Conservation (phyloP, 2,113 vertebrate species). For the Platichthys stellatus region DNA sequence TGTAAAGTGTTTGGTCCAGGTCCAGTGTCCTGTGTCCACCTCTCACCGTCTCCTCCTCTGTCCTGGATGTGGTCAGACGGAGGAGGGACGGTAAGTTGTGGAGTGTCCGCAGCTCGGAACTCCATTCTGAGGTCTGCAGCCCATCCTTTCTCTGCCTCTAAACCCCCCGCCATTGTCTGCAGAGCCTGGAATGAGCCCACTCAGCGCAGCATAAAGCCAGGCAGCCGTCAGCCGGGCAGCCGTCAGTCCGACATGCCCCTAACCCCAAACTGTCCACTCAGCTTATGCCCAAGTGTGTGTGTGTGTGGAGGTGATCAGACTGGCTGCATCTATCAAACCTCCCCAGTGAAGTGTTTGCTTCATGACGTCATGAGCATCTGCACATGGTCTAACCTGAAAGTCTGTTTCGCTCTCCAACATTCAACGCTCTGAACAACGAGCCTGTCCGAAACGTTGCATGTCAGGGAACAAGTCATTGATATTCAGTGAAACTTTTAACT, state of each 20-base stretch:
- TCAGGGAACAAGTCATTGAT: background rate
- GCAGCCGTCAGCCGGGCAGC: conserved; percentile 25
- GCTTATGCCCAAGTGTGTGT: conserved; percentile 44
- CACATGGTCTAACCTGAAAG: conserved; percentile 18
- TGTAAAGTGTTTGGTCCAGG: conserved; percentile 1
- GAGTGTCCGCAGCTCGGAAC: conserved; percentile 48
- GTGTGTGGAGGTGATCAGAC: conserved; percentile 31
- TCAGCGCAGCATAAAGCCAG: conserved; percentile 82
- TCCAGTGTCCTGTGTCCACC: conserved; percentile 3
- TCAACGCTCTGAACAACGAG: background rate
- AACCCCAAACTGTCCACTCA: conserved; percentile 81
- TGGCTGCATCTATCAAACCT: conserved; percentile 39
- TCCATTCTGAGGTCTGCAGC: conserved; percentile 60
- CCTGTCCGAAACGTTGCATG: background rate
- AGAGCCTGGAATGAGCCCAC: conserved; percentile 82
- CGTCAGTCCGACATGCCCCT: conserved; percentile 70
- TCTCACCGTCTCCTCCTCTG: background rate
- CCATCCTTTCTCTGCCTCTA: conserved; percentile 75
- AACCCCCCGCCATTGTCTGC: conserved; percentile 79
- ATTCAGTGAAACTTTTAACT: no score
- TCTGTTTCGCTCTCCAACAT: background rate
- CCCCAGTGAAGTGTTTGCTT: conserved; percentile 15
- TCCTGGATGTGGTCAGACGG: conserved; percentile 22
- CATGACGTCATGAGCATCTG: conserved; percentile 44
- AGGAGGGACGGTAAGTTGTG: background rate